phyloP scores from a whole-genome alignment of 2,888 invertebrate species.

The Luperina nickerlii region DNA sequence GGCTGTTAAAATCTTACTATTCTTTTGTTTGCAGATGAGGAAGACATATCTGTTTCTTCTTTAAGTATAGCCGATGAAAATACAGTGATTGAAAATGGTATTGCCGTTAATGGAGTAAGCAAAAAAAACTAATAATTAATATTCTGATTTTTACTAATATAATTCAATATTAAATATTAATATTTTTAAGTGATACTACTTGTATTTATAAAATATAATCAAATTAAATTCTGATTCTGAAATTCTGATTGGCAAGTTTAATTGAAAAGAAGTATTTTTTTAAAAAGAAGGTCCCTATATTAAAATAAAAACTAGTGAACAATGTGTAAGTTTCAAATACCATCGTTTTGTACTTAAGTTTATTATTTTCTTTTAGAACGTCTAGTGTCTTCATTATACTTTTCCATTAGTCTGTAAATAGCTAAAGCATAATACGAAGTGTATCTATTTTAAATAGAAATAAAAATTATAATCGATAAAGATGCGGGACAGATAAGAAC shows the following conservation, averaged over 20 bases:
- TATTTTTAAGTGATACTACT: slow-evolving; percentile 46
- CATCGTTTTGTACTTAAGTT: slow-evolving; percentile 15
- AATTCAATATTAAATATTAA: slow-evolving; percentile 36
- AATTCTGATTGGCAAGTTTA: slow-evolving; percentile 24
- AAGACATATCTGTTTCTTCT: slow-evolving; percentile 83
- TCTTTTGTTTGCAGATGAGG: slow-evolving; percentile 80
- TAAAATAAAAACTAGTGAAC: slow-evolving; percentile 12
- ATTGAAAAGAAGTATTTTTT: slow-evolving; percentile 49
- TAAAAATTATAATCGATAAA: slow-evolving; percentile 2
- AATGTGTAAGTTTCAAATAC: slow-evolving; percentile 11
- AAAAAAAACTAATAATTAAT: slow-evolving; percentile 60
- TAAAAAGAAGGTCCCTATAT: slow-evolving; percentile 26
- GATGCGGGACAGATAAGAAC: background rate
- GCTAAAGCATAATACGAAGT: slow-evolving; percentile 55
- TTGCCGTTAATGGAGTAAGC: slow-evolving; percentile 73
- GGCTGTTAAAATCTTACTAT: background rate
- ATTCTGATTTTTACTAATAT: slow-evolving; percentile 26
- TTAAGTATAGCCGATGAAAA: slow-evolving; percentile 83
- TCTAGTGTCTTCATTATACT: slow-evolving; percentile 24
- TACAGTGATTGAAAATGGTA: slow-evolving; percentile 83
- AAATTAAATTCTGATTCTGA: slow-evolving; percentile 33
- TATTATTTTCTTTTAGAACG: slow-evolving; percentile 32
- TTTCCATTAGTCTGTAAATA: slow-evolving; percentile 51
- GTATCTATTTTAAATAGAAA: slow-evolving; percentile 39
- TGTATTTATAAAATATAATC: slow-evolving; percentile 42